Evolutionary conservation across 2,113 vertebrate species (phyloP).

Genomic region (Emydura subglobosa): DNA sequence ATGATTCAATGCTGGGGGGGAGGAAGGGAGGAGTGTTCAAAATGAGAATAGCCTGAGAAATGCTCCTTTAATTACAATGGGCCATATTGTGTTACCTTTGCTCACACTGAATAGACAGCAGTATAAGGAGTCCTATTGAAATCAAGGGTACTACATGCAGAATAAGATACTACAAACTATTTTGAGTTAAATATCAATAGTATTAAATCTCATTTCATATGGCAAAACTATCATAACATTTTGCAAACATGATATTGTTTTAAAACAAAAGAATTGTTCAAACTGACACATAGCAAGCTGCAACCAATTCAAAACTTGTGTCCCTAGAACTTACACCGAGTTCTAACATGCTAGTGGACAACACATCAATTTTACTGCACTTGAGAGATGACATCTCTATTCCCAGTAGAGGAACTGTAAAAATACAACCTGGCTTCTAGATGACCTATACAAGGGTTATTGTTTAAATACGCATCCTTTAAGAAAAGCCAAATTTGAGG

Average conservation of each 20-base stretch:
- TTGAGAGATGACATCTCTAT: not conserved
- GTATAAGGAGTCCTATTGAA: not conserved
- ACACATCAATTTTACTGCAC: not conserved
- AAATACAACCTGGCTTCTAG: not conserved
- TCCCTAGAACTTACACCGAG: not conserved
- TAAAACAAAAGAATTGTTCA: not conserved
- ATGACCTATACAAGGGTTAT: not conserved
- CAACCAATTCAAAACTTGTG: not conserved
- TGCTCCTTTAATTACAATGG: not conserved
- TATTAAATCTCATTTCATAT: not conserved
- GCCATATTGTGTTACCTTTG: not conserved
- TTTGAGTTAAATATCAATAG: not conserved
- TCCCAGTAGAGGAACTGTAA: not conserved
- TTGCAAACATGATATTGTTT: not conserved
- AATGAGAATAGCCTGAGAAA: not conserved
- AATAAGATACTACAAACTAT: not conserved
- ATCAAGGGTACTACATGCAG: not conserved
- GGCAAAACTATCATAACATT: not conserved
- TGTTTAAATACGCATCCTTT: not conserved
- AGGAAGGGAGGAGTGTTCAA: not conserved
- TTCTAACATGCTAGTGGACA: not conserved
- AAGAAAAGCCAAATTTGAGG: slow-evolving; percentile 13
- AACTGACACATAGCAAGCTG: not conserved
- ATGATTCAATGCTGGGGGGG: not conserved
- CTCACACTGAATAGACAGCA: not conserved